Base-by-base conservation (phyloP, 2,888 invertebrate genomes). In the Eupithecia tripunctaria region DNA sequence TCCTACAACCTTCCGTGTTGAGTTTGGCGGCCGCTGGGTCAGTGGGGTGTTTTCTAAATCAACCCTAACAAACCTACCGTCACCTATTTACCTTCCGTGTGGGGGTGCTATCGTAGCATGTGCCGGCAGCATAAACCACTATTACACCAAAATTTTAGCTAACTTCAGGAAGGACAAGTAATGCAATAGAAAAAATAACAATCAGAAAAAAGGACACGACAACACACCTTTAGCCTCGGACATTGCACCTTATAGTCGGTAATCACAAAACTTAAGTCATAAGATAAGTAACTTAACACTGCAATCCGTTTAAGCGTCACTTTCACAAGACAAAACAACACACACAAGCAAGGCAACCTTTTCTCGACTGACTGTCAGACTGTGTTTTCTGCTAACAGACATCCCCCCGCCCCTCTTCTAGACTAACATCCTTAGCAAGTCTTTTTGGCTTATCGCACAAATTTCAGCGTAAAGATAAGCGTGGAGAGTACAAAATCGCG, bases 181-280 rank as follows among this genome's bases (percentile, higher is more conserved):
- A 56, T 56, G 8, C 25, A 56, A 29, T 29, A 60, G 18, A 21
- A 60, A 63, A 3, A 36, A 36, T 12, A 18, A 43, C 43, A 63
- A 36, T 5, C 21, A 56, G 56, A 32, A 63, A 62, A 27, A 36
- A 32, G 18, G n/a, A 10, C n/a, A n/a, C n/a, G 21, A 21, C 47
- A 70, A 69, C 70, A 32, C 69, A 78, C 78, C 78, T 78, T 47
- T 74, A 5, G 66, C 47, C 36, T 70, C 76, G 65, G 71, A 71
- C 76, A 78, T 78, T 78, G 74, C 71, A 71, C 68, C 25, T 41
- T 60, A 25, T 21, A 21, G 51, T 51, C 21, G 10, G 51, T 21
- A 21, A 56, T 56, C 21, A 56, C 43, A 43, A 43, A 43, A 43
- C n/a, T 43, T 18, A 18, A 18, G 1, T 43, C 18, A 1, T 8